Base-by-base conservation (phyloP, 2,888 invertebrate species). In the Ormyrus thymus region DNA sequence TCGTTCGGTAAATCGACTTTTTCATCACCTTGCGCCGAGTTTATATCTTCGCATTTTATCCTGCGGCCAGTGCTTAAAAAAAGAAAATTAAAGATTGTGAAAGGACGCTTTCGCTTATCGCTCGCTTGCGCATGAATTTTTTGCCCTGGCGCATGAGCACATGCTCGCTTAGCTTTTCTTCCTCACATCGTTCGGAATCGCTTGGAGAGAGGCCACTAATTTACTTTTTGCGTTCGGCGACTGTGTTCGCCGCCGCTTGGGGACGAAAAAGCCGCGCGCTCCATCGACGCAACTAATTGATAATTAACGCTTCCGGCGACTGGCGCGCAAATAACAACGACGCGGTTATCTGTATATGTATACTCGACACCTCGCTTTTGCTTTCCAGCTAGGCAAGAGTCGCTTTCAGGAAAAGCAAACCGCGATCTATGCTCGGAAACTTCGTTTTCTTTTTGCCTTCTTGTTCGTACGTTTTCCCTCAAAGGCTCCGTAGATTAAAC, bases 261-360 rank as follows among this genome's bases (percentile, higher is more conserved):
- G 48, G 13, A 45, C 48, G 56, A 70, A 77, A 70, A 71, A 61
- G 15, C 11, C 10, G n/a, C 46, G 10, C 10, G 51, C 61, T 61
- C 55, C 59, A 73, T 64, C 46, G 68, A 45, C 43, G 76, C 65
- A 65, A 65, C 73, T 68, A 64, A 79, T 82, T 74, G 64, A 62
- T 51, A 76, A 78, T 77, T 68, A 77, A 73, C 15, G 53, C 50
- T 72, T 75, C 29, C 53, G 56, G 50, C 46, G 56, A 61, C 61
- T 71, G 15, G 68, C 50, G 13, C 50, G 13, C 66, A 71, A 51
- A 65, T 55, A 66, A 46, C 43, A 62, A 65, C 10, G 11, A n/a
- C 11, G 29, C 4, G 29, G 29, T 29, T 29, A 29, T 29, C 29
- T 29, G 29, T 29, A 29, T 29, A 29, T 29, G 29, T 29, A 29